phyloP scores from a whole-genome alignment of 2,113 vertebrate species.

The Hyperopisus bebe region DNA sequence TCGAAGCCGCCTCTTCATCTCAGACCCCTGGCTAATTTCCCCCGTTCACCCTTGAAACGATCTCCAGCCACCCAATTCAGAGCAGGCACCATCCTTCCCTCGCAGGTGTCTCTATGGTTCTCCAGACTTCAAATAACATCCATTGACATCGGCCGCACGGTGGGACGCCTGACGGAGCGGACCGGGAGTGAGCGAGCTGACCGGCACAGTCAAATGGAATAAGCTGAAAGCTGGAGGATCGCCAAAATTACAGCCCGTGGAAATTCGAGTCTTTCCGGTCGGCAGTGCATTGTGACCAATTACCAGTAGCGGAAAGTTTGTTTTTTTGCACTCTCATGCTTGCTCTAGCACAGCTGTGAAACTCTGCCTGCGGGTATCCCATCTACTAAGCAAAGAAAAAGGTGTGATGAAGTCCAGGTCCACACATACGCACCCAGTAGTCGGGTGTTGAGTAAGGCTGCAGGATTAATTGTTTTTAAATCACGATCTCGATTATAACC shows the following conservation, averaged over 20 bases:
- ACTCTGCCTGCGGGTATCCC: background rate
- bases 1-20: background rate
- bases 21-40: background rate
- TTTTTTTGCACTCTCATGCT: background rate
- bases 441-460: background rate
- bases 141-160: too few relatives aligned
- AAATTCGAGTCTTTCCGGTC: background rate
- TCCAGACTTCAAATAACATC: background rate
- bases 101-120: background rate
- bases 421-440: background rate
- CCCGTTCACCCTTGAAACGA: background rate
- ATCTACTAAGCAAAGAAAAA: background rate
- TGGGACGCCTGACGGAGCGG: background rate
- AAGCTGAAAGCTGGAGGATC: background rate
- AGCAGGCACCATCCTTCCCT: too few relatives aligned
- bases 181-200: background rate
- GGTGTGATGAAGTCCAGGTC: background rate
- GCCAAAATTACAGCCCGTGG: background rate
- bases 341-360: background rate
- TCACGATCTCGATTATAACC: background rate
- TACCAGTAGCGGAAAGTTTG: background rate
- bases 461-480: background rate
- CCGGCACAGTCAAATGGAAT: background rate
- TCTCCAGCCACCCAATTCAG: background rate
- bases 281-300: background rate